Evolutionary conservation across 2,113 vertebrate species (phyloP), one percentile per base, ranked within the genome.

Genomic region (Cryptotis parvus): DNA sequence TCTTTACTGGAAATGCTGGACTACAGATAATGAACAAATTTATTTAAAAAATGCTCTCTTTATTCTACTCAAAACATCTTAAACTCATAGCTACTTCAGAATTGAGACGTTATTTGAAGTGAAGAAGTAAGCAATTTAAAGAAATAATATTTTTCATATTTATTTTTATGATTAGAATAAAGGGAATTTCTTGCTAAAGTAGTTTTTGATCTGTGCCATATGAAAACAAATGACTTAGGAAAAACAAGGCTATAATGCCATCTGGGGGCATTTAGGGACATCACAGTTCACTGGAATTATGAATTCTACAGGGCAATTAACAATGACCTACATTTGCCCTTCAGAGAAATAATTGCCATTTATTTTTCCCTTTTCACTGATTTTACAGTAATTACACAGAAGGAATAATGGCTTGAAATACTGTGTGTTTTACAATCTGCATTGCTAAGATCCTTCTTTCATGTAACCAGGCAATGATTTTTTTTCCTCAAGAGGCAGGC

Each of bases 201-300:
- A 95, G 89, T 93, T 92, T 89, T 83, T 96, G 66, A 96, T 84
- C 43, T n/a, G 90, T 87, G 89, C 86, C 63, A 86, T 95, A 89
- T 49, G 90, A 97, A 97, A 97, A 97, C 94, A 98, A 97, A 96
- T 29, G 35, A 84, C 82, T 96, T 92, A 95, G 90, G 79, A 97
- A 98, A 98, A 98, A 95, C 97, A 97, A 97, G 96, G 91, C 95
- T 97, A 88, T 96, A 97, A 97, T 98, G 98, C 98, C 98, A 98
- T 95, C 98, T 98, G 98, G 97, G 97, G 97, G 97, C 68, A 96
- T 91, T 82, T 63, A 78, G 80, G 94, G 92, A 97, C 88, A 98
- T 98, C 97, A 97, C 97, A 98, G 70, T 84, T 89, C 69, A 85
- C 29, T 93, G 66, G 78, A 78, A 91, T 77, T 55, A 92, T 95